Evolutionary conservation across 2,797 vertebrate species (phyloP), one percentile per base, ranked within the genome.

Genomic region (Limosa lapponica): DNA sequence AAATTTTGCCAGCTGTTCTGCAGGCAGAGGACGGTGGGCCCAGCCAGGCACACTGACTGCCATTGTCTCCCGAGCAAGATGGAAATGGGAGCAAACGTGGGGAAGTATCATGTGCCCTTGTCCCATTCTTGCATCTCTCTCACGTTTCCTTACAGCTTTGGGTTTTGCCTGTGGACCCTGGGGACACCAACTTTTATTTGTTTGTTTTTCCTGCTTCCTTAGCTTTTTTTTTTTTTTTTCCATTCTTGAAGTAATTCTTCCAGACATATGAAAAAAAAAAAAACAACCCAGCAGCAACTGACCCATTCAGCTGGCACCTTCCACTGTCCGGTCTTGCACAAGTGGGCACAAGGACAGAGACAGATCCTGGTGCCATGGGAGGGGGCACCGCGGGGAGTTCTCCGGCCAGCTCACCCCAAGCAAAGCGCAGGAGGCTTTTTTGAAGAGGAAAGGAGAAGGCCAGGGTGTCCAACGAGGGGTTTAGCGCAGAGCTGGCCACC

Each of bases 41-140:
- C 55, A n/a, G 80, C 49, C 43, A 61, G 82, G 51, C 92, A 96
- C 90, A 90, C 88, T 92, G 95, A 16, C 54, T 84, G 39, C 82
- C 66, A 92, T 82, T 96, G 92, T 93, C 44, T 66, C 74, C 83
- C 2, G 2, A 62, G 62, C 1, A 11, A 73, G 70, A 62, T 61
- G 59, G 80, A 34, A 83, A 72, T 0, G 1, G 75, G 69, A 78
- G 44, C 0, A 1, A 46, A 36, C 6, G 2, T 58, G 62, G 51
- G 70, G 77, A 88, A 69, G 46, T 19, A 34, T 58, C 66, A 44
- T 39, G 41, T 75, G 61, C 61, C 30, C 87, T 91, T 69, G 49
- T 91, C 89, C 28, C 0, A 0, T 69, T 90, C 85, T 79, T 72
- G 28, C 57, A 46, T 62, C 64, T 87, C 74, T 72, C 74, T 81